Base-by-base conservation (phyloP, 2,888 invertebrate genomes). In the Punctoribates punctum region DNA sequence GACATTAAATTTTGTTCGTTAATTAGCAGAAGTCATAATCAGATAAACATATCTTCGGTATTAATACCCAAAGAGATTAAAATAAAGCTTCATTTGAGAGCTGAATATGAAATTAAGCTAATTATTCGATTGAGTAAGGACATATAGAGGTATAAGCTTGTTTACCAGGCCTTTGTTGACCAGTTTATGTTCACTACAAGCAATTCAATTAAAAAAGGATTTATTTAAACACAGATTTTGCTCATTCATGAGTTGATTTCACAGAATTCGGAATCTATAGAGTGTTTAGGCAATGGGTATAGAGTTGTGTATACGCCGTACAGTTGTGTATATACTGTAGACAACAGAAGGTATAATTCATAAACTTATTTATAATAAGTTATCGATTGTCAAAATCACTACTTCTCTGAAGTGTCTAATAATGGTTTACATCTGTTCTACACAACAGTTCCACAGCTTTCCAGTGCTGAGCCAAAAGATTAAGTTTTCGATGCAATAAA, bases 291-390 rank as follows among this genome's bases (percentile, higher is more conserved):
- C 27, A 27, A 11, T 29, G 1, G 2, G 27, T 27, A 57, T 54
- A 48, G 3, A 48, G 4, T 54, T 54, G 54, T 54, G 54, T 6
- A 54, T 17, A 48, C 3, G 3, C 48, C 20, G n/a, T n/a, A n/a
- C n/a, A n/a, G n/a, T n/a, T n/a, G n/a, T 54, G 57, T 23, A 23
- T 51, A 20, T 27, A 60, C 13, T 60, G 27, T 60, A 25, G 23
- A 25, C 15, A 27, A 62, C 17, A 20, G 65, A 67, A 38, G 38
- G 20, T 67, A n/a, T 67, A 34, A 67, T 38, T 67, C 65, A 67
- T 67, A 67, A 67, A 67, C 65, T 67, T 67, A 67, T 67, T 67
- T 67, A 67, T 67, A 67, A 38, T 67, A 38, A 67, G 65, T 67
- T 67, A 67, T 67, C 38, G 65, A 38, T 67, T 38, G 65, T n/a